Evolutionary conservation across 2,797 vertebrate genomes (phyloP), one percentile per base, ranked within the genome.

Genomic region (Ciconia nigra): DNA sequence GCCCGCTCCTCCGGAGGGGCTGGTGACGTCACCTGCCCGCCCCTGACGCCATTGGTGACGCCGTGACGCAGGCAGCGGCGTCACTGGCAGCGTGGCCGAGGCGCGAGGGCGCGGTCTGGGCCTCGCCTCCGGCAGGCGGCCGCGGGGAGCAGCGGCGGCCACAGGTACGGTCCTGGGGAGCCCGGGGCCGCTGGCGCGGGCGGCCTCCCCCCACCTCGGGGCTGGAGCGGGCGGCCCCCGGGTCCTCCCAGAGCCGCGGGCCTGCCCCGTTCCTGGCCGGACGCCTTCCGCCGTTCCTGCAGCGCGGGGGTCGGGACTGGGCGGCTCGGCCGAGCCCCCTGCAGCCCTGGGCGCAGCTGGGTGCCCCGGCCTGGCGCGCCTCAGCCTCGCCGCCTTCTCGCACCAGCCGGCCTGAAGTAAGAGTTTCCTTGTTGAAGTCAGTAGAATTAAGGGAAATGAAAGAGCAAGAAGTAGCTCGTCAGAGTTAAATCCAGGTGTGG

Each of bases 21-120:
- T 17, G 18, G 8, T 65, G 33, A 26, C 62, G 63, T 62, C 69
- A 47, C 1, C 3, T 1, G n/a, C 20, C 24, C 41, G 6, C 13
- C 13, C 9, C 35, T 24, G 0, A 5, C 0, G 6, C 0, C 57
- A 6, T 2, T 1, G 0, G 5, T 35, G 66, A 13, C 8, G 24
- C 1, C 6, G 17, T 31, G 42, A 33, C 28, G n/a, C 35, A 11
- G 5, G 6, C 20, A 0, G 2, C 42, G 81, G 37, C 81, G 89
- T 61, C 83, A 57, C 20, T 0, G 2, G 1, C 15, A 31, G 33
- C 13, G 25, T 20, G 65, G 10, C 3, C 1, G 1, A 7, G 44
- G 24, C 2, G 20, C 20, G 57, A 35, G 19, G 72, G 25, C 22
- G 54, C 33, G 49, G 78, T 52, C 14, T 5, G 52, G 47, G 2